Conservation (phyloP, 2,113 vertebrate species). For the Alethe diademata region DNA sequence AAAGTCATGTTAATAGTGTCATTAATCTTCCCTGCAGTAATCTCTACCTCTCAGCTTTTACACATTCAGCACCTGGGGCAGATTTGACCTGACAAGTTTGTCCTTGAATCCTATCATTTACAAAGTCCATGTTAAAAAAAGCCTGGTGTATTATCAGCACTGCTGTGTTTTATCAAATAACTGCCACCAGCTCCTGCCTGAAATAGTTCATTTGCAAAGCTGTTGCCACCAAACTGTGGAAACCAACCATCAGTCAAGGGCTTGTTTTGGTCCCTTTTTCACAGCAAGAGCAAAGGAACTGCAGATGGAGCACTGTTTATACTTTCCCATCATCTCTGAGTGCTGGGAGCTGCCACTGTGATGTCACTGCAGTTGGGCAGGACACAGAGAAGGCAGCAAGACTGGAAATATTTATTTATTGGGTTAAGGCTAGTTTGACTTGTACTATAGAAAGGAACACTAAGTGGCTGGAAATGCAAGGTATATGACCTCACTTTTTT, state of each 20-base stretch:
- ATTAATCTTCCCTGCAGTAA: slow-evolving; percentile 38
- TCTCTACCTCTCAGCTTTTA: slow-evolving; percentile 31
- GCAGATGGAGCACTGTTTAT: slow-evolving; percentile 56
- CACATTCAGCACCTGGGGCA: slow-evolving; percentile 26
- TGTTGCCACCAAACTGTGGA: slow-evolving; percentile 38
- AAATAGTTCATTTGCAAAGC: slow-evolving; percentile 23
- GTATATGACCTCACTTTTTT: neutral
- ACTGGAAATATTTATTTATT: neutral
- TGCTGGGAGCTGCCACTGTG: neutral
- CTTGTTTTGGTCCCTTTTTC: slow-evolving; percentile 23
- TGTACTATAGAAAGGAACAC: neutral
- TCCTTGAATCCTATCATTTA: slow-evolving; percentile 29
- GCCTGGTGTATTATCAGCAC: neutral
- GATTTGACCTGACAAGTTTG: slow-evolving; percentile 51
- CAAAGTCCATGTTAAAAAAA: neutral
- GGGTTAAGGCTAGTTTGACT: neutral
- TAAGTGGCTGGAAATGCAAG: neutral
- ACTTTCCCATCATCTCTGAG: slow-evolving; percentile 21
- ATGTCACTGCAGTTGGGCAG: neutral
- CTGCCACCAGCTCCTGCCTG: slow-evolving; percentile 4
- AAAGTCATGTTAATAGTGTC: neutral
- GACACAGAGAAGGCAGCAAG: neutral
- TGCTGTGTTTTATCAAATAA: slow-evolving; percentile 47
- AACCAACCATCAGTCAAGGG: slow-evolving; percentile 32
- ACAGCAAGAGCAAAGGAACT: slow-evolving; percentile 24